Evolutionary conservation across 1,140 invertebrate species (phyloP).

Genomic region (Drosophila obscura): DNA sequence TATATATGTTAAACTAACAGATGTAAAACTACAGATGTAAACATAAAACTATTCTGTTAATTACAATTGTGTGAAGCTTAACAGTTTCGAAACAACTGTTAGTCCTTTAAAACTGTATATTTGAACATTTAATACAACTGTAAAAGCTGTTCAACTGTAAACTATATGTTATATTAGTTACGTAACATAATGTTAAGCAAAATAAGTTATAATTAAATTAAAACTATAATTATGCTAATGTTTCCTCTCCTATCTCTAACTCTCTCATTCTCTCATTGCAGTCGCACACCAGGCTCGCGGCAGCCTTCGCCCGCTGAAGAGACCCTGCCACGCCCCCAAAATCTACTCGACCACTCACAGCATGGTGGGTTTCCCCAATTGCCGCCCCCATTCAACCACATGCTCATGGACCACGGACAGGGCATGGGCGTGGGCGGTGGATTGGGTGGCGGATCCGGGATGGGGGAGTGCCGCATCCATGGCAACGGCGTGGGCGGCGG

Average conservation of each 20-base stretch:
- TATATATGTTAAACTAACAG: too few relatives aligned
- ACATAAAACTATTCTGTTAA: background rate
- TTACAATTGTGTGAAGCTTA: too few relatives aligned
- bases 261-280: conserved; percentile 80
- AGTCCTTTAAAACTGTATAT: too few relatives aligned
- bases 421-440: conserved; percentile 51
- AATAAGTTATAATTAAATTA: background rate
- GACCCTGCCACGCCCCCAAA: conserved; percentile 70
- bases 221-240: conserved; percentile 4
- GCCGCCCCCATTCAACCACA: conserved; percentile 78
- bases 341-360: conserved; percentile 69
- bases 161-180: conserved; percentile 1
- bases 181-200: conserved; percentile 1
- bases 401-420: conserved; percentile 83
- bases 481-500: conserved; percentile 32
- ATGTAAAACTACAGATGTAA: too few relatives aligned
- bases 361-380: conserved; percentile 72
- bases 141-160: background rate
- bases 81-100: too few relatives aligned
- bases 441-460: conserved; percentile 57
- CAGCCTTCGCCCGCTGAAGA: conserved; percentile 96
- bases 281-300: conserved; percentile 93
- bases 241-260: conserved; percentile 3
- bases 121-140: background rate
- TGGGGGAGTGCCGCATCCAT: conserved; percentile 32